Conservation (phyloP, 2,888 invertebrate genomes). For the Andrena chrysosceles region DNA sequence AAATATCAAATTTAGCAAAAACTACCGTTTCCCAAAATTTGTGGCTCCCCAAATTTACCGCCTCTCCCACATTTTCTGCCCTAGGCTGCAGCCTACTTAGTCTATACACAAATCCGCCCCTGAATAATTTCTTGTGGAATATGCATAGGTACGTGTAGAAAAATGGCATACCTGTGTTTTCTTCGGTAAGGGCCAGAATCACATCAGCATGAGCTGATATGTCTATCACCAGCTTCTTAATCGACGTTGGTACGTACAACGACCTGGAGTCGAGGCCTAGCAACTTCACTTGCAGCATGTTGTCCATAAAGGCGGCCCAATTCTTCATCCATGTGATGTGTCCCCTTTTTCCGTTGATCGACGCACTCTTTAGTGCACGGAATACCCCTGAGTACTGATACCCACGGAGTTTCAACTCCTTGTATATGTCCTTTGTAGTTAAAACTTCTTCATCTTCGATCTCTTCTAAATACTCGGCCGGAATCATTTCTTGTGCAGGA, state of each 20-base stretch:
- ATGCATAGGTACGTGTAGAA: too few relatives aligned
- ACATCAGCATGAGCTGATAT: slow-evolving; percentile 83
- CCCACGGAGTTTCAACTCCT: slow-evolving; percentile 86
- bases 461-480: slow-evolving; percentile 62
- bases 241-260: slow-evolving; percentile 87
- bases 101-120: too few relatives aligned
- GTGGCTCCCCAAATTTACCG: too few relatives aligned
- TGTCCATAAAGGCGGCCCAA: slow-evolving; percentile 90
- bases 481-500: slow-evolving; percentile 76
- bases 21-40: too few relatives aligned
- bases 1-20: too few relatives aligned
- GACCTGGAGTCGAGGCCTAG: slow-evolving; percentile 84
- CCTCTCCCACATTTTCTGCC: too few relatives aligned
- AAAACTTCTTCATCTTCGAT: slow-evolving; percentile 74
- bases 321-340: slow-evolving; percentile 87
- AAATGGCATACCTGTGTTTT: slow-evolving; percentile 76
- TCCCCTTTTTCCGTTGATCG: slow-evolving; percentile 83
- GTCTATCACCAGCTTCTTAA: slow-evolving; percentile 87
- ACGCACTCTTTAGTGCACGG: slow-evolving; percentile 85
- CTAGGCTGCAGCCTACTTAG: too few relatives aligned
- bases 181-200: slow-evolving; percentile 69
- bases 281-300: slow-evolving; percentile 88
- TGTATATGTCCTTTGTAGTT: slow-evolving; percentile 83
- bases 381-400: slow-evolving; percentile 86
- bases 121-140: too few relatives aligned